Evolutionary conservation across 2,888 invertebrate genomes (phyloP).

Genomic region (Tetropium fuscum): DNA sequence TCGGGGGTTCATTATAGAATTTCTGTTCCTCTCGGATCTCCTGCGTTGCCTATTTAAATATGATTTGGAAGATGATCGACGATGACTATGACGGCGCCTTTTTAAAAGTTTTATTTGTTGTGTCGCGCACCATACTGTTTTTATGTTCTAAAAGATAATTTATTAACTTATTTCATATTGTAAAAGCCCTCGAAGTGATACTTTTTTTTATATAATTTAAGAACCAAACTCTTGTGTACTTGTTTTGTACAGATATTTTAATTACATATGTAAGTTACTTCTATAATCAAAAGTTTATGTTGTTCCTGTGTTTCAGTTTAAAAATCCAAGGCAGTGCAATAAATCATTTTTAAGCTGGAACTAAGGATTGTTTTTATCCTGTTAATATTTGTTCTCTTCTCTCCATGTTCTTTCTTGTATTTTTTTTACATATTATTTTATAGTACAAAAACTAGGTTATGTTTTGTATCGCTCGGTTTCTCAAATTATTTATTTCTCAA

Average conservation of each 20-base stretch:
- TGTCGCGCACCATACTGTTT: constrained; percentile 33
- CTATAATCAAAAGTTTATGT: constrained; percentile 37
- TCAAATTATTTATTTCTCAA: constrained; percentile 42
- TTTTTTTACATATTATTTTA: constrained; percentile 53
- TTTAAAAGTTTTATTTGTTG: constrained; percentile 29
- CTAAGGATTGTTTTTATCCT: constrained; percentile 43
- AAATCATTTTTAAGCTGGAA: constrained; percentile 49
- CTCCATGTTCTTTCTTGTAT: constrained; percentile 32
- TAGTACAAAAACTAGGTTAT: constrained; percentile 57
- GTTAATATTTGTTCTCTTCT: constrained; percentile 41
- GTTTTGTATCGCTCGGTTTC: constrained; percentile 50
- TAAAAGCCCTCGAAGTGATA: constrained; percentile 57
- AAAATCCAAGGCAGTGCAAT: constrained; percentile 48
- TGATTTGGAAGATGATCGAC: constrained; percentile 4
- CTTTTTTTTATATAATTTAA: constrained; percentile 55
- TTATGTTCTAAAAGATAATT: constrained; percentile 35
- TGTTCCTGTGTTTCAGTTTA: constrained; percentile 47
- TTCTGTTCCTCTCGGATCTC: constrained; percentile 38
- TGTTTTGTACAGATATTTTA: constrained; percentile 60
- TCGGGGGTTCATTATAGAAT: constrained; percentile 35
- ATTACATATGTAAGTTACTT: constrained; percentile 42
- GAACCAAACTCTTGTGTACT: constrained; percentile 57
- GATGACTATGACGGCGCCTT: constrained; percentile 15
- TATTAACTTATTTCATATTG: constrained; percentile 37
- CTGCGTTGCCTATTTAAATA: constrained; percentile 27